Base-by-base conservation (phyloP, 2,888 invertebrate genomes). In the Athalia rosae region DNA sequence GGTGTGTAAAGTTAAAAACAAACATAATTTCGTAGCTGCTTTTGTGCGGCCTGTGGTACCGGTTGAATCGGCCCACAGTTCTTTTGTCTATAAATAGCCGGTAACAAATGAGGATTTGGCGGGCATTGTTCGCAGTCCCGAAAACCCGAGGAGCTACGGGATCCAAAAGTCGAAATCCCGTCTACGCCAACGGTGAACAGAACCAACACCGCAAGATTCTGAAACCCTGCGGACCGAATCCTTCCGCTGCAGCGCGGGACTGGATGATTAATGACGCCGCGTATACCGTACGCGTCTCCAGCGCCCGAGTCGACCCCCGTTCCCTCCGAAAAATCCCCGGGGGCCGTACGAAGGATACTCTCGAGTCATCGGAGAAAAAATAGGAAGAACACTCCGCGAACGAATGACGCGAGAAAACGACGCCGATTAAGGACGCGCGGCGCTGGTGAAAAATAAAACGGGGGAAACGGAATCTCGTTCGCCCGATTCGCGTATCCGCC, bases 241-340 rank as follows among this genome's bases (percentile, higher is more conserved):
- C 67, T 77, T 81, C 77, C 69, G 79, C 78, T 66, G 71, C 76
- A 79, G 28, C 28, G 28, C 28, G 28, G 28, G 28, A 28, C 28
- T 28, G 28, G 77, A 79, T 87, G 86, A 87, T 87, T 86, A 86
- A 87, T 86, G 86, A 82, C 81, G 77, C 81, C 81, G 69, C 59
- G 47, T 45, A 15, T 56, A n/a, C n/a, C n/a, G n/a, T n/a, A 45
- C 50, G 43, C 13, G 4, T 58, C 11, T 48, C 48, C 45, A n/a
- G 43, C 7, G n/a, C 53, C 59, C 48, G 6, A 4, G n/a, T 13
- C 53, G 45, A 28, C 67, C 41, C 48, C 58, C 56, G 48, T 66
- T 66, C 76, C 76, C 28, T 59, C 69, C 77, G 61, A 69, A 6
- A 43, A 47, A 53, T 62, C 66, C 76, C 59, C 62, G 15, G 66